Conservation (phyloP, 2,797 vertebrate species). For the Gambelia wislizenii region DNA sequence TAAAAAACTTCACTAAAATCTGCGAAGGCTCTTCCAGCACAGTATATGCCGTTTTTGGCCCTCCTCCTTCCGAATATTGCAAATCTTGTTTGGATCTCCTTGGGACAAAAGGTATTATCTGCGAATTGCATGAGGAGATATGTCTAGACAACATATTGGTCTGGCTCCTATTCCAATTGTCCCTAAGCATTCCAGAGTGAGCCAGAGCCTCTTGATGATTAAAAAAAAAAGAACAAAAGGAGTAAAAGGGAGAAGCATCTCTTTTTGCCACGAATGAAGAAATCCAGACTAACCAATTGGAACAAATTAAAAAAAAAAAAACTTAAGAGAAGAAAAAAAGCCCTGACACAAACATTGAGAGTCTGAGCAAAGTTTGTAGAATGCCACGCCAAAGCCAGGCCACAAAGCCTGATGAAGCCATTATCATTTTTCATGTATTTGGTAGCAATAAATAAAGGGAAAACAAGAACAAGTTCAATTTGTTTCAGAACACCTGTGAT, state of each 20-base stretch:
- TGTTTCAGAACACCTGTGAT: conserved; percentile 71
- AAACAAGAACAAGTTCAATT: conserved; percentile 54
- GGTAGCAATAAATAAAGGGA: conserved; percentile 53
- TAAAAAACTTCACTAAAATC: too few species aligned
- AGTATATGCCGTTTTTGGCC: too few species aligned
- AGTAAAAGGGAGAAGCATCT: neutral
- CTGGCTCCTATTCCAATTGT: neutral
- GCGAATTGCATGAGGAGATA: too few species aligned
- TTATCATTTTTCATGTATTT: conserved; percentile 6
- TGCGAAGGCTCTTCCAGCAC: too few species aligned
- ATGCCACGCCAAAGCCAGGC: neutral
- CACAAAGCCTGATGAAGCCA: neutral
- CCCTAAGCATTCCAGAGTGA: rapidly evolving
- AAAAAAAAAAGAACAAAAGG: neutral
- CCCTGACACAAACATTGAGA: conserved; percentile 38
- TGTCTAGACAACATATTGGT: too few species aligned
- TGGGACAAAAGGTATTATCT: too few species aligned
- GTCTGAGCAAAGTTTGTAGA: conserved; percentile 17
- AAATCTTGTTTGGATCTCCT: too few species aligned
- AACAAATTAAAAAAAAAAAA: conserved; percentile 25
- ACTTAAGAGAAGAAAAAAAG: neutral
- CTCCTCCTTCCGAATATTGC: too few species aligned
- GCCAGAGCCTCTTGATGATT: neutral
- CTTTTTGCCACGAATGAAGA: neutral
- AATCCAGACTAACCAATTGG: rapidly evolving